These are phyloP conservation scores for Tenebrio molitor DNA, from an alignment of 1,140 invertebrate genomes.

Conservation along the genomic window DNA sequence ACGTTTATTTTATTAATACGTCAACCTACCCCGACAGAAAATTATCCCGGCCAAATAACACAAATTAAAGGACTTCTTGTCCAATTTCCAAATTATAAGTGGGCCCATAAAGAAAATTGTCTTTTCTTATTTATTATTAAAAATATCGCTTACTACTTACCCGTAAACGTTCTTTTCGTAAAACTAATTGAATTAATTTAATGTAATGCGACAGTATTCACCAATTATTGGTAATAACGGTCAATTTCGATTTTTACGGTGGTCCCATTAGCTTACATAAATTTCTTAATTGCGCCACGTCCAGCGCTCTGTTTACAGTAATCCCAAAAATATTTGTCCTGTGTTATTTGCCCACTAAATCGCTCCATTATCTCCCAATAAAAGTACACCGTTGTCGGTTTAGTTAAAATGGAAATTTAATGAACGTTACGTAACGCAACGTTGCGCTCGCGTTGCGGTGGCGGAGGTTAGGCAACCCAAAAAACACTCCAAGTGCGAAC, in stretches of 20 bases:
- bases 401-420: constrained; percentile 36
- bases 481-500: not conserved
- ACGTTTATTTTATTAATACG: not conserved
- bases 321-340: too few relatives aligned
- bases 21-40: too few relatives aligned
- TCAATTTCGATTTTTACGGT: constrained; percentile 2
- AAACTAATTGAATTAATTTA: constrained; percentile 26
- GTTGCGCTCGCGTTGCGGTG: not conserved
- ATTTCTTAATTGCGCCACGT: constrained; percentile 8
- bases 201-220: constrained; percentile 2
- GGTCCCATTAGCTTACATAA: not conserved
- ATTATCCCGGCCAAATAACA: constrained; percentile 1
- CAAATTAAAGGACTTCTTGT: not conserved
- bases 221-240: constrained; percentile 5
- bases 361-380: constrained; percentile 7
- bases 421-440: constrained; percentile 17
- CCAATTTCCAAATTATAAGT: constrained; percentile 9
- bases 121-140: constrained; percentile 19
- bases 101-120: constrained; percentile 7
- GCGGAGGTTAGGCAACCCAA: constrained; percentile 25
- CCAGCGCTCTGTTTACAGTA: too few relatives aligned
- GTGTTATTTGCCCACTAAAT: too few relatives aligned
- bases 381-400: too few relatives aligned
- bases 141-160: constrained; percentile 5
- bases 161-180: not conserved